These are phyloP conservation scores for Nothura maculosa DNA, from an alignment of 2,797 vertebrate genomes.

Conservation along the genomic window DNA sequence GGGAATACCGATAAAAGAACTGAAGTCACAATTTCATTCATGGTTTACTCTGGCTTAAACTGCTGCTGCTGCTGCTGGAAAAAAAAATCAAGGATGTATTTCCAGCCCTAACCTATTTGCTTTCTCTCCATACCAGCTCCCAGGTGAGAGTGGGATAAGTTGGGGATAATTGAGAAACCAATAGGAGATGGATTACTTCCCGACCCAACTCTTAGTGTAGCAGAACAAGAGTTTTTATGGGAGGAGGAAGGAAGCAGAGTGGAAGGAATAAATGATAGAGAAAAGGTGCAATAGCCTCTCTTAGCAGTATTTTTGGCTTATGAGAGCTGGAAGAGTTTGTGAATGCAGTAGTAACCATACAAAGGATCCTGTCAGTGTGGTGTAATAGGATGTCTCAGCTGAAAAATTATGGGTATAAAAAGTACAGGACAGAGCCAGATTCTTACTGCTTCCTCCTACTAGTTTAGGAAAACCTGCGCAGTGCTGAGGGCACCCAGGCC, in stretches of 20 bases:
- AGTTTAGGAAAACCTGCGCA: neutral
- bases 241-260: neutral
- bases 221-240: neutral
- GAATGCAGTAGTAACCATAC: neutral
- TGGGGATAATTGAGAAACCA: neutral
- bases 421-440: neutral
- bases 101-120: neutral
- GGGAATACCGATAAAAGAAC: neutral
- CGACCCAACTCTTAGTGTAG: neutral
- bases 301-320: neutral
- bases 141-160: too few species aligned
- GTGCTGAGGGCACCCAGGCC: neutral
- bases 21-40: neutral
- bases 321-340: neutral
- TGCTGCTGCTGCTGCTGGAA: neutral
- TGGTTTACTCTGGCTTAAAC: neutral
- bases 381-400: neutral
- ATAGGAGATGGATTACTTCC: neutral
- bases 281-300: fast-evolving
- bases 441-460: neutral
- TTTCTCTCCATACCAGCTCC: neutral
- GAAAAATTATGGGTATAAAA: neutral
- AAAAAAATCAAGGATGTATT: neutral
- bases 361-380: neutral
- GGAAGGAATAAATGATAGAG: neutral